Percentiles rank a stretch among this genome's conserved stretches.
Conservation (phyloP, 1,140 invertebrate genomes). For the Aphidius ervi region DNA sequence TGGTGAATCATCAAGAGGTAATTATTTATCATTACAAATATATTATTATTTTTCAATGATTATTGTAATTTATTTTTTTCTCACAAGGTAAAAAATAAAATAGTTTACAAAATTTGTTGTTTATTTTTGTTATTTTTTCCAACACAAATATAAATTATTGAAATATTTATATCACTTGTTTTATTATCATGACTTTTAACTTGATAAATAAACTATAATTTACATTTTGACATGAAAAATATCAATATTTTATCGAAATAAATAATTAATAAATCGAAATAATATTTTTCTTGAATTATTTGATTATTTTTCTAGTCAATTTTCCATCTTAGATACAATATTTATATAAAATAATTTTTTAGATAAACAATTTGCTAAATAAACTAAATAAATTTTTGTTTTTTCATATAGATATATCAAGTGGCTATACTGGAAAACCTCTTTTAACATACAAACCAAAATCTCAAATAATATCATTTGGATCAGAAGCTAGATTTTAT, state of each 20-base stretch:
- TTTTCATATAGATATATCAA: constrained; percentile 43
- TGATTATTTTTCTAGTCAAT: too few relatives aligned
- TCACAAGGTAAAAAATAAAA: not conserved
- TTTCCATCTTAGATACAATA: too few relatives aligned
- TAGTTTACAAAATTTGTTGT: not conserved
- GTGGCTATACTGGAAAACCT: constrained; percentile 51
- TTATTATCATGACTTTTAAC: too few relatives aligned
- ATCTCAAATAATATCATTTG: constrained; percentile 52
- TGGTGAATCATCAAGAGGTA: constrained; percentile 51
- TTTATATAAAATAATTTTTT: not conserved
- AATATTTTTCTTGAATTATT: too few relatives aligned
- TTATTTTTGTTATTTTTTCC: not conserved
- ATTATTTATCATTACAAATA: not conserved
- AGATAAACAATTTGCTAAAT: constrained; percentile 3
- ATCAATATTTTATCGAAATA: too few relatives aligned
- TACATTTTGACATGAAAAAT: too few relatives aligned
- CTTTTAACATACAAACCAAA: constrained; percentile 51
- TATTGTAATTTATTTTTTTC: not conserved
- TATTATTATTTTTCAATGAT: not conserved
- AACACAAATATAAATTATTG: not conserved
- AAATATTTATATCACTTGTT: too few relatives aligned
- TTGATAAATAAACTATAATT: too few relatives aligned
- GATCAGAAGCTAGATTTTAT: constrained; percentile 61
- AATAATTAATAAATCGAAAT: too few relatives aligned
- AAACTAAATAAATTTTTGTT: constrained; percentile 10